Percentiles rank a stretch among this genome's conserved stretches.
Evolutionary conservation across 2,113 vertebrate genomes (phyloP).

Genomic region (Isurus oxyrinchus): DNA sequence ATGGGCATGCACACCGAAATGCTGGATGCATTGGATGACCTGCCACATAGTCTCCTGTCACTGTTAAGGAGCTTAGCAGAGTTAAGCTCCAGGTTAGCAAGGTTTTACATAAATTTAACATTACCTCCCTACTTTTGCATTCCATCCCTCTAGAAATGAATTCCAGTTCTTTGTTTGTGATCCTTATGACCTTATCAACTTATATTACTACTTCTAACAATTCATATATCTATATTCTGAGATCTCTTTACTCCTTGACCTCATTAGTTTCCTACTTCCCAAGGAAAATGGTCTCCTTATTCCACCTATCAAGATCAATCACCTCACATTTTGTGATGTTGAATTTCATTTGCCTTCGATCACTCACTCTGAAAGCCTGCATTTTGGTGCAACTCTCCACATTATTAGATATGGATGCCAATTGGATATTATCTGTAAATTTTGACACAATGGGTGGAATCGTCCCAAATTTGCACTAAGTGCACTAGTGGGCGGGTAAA

Average conservation of each 20-base stretch:
- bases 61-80: too few species aligned
- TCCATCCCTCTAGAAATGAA: too few species aligned
- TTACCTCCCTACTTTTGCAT: too few species aligned
- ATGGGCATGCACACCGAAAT: too few species aligned
- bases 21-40: too few species aligned
- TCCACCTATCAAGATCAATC: not conserved
- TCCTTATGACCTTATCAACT: too few species aligned
- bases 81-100: too few species aligned
- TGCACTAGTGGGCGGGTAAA: too few species aligned
- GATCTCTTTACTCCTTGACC: not conserved
- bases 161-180: too few species aligned
- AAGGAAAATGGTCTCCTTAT: not conserved
- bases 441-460: not conserved
- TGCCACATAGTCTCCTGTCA: too few species aligned
- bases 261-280: not conserved
- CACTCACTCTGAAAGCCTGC: not conserved
- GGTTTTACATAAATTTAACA: too few species aligned
- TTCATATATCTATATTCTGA: not conserved
- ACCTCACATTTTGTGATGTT: not conserved
- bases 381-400: not conserved
- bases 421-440: not conserved
- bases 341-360: not conserved
- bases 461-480: too few species aligned
- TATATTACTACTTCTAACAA: not conserved
- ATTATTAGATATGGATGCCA: not conserved